phyloP scores from a whole-genome alignment of 2,888 invertebrate genomes.

The Apotomis turbidana region DNA sequence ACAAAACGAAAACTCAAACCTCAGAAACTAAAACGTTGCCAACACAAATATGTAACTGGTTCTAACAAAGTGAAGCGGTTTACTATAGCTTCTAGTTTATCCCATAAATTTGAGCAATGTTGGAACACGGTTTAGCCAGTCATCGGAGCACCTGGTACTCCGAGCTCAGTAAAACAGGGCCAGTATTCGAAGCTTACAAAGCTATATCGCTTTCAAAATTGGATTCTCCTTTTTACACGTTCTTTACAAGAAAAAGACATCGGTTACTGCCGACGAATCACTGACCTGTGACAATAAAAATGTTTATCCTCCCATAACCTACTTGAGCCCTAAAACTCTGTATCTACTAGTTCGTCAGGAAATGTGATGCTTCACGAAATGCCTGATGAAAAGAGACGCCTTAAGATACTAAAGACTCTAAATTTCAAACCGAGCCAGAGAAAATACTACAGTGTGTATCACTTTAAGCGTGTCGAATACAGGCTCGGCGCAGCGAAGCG shows the following conservation, averaged over 20 bases:
- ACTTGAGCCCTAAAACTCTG: too few species aligned
- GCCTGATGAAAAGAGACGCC: too few species aligned
- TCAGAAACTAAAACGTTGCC: neutral
- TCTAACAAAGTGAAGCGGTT: neutral
- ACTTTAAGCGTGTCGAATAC: constrained; percentile 4
- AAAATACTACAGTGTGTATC: neutral
- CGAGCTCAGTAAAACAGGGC: constrained; percentile 6
- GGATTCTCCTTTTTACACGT: neutral
- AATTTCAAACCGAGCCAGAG: too few species aligned
- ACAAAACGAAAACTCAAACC: neutral
- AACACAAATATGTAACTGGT: neutral
- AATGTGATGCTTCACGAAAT: too few species aligned
- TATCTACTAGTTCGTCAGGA: too few species aligned
- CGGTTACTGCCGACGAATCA: neutral
- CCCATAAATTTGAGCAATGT: constrained; percentile 31
- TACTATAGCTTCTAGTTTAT: constrained; percentile 4
- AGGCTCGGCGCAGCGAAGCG: constrained; percentile 9
- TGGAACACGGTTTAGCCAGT: constrained; percentile 27
- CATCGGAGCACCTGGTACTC: constrained; percentile 19
- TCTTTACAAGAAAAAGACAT: neutral
- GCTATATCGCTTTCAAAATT: neutral
- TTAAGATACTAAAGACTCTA: too few species aligned
- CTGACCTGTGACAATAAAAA: neutral
- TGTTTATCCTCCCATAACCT: too few species aligned
- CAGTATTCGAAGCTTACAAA: neutral